These are phyloP conservation scores for Bucco capensis DNA, from an alignment of 2,113 vertebrate genomes.

Conservation along the genomic window DNA sequence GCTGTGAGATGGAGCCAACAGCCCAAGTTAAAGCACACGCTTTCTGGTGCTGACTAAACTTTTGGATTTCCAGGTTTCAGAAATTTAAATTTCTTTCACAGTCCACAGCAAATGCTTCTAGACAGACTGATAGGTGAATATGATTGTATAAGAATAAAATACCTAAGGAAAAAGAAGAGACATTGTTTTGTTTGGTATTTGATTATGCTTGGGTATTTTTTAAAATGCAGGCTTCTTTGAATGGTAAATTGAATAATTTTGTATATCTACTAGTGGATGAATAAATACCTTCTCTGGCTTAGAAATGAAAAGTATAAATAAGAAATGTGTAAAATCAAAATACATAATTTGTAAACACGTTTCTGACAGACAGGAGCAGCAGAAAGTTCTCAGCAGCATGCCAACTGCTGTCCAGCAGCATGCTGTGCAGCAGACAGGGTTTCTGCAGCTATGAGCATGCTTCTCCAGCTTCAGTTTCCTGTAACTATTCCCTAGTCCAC, in stretches of 20 bases:
- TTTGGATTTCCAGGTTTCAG: neutral
- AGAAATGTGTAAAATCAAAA: neutral
- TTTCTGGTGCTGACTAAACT: neutral
- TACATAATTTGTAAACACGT: neutral
- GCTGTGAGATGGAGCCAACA: neutral
- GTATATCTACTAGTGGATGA: neutral
- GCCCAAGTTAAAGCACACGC: neutral
- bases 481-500: neutral
- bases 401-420: neutral
- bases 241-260: neutral
- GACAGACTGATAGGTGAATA: neutral
- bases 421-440: neutral
- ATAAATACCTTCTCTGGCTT: neutral
- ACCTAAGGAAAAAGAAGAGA: neutral
- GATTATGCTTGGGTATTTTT: neutral
- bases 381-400: neutral
- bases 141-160: neutral
- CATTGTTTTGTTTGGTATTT: neutral
- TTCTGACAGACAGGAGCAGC: neutral
- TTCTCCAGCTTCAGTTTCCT: neutral
- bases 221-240: neutral
- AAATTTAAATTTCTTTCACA: neutral
- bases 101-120: neutral
- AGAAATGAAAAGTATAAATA: neutral
- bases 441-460: neutral